Percentiles rank a stretch among this genome's conserved stretches.
These are phyloP conservation scores for Mohoua ochrocephala DNA, from an alignment of 2,113 vertebrate species.

Conservation along the genomic window DNA sequence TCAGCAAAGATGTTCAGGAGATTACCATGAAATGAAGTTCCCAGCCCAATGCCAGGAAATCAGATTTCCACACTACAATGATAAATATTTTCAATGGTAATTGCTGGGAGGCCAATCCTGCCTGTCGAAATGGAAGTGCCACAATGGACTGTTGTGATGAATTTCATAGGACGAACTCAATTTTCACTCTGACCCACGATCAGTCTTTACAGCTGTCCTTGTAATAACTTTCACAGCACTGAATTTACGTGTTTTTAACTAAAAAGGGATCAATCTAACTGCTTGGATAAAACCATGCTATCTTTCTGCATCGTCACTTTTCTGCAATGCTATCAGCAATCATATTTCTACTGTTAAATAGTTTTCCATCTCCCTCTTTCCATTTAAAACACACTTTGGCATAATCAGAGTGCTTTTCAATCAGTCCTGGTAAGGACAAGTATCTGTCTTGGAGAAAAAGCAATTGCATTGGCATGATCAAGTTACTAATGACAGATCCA, in stretches of 20 bases:
- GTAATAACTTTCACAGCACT: background rate
- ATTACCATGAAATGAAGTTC: background rate
- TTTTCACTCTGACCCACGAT: background rate
- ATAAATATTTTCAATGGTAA: background rate
- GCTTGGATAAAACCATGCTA: background rate
- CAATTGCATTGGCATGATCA: background rate
- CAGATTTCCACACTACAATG: background rate
- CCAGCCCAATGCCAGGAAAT: background rate
- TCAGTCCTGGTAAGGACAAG: background rate
- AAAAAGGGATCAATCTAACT: background rate
- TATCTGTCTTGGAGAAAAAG: background rate
- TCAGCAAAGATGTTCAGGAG: background rate
- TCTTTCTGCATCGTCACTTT: background rate
- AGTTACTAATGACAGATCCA: background rate
- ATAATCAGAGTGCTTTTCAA: background rate
- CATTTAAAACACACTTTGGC: background rate
- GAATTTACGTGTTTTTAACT: background rate
- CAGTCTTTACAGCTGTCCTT: background rate
- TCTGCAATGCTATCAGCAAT: background rate
- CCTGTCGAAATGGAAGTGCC: background rate
- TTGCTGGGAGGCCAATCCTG: background rate
- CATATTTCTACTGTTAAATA: background rate
- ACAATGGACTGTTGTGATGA: background rate
- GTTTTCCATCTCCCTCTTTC: background rate
- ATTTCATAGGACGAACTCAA: background rate